Percentiles rank a stretch among this genome's conserved stretches.
Conservation (phyloP, 2,888 invertebrate species). For the Magallana nippona region DNA sequence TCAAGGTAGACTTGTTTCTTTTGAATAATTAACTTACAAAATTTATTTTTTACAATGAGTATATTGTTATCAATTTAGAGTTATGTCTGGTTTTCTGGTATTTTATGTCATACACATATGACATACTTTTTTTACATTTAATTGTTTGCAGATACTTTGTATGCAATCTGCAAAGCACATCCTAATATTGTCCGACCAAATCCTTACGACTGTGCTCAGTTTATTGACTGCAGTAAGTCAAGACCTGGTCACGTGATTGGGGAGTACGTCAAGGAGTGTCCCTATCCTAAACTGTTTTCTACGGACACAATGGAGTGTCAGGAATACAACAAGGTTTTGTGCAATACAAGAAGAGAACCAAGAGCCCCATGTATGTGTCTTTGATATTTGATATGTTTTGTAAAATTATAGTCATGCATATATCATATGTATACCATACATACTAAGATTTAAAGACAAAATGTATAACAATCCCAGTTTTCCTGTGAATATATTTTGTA, state of each 20-base stretch:
- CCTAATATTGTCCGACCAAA: constrained; percentile 57
- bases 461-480: too few relatives aligned
- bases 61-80: too few relatives aligned
- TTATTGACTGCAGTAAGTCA: constrained; percentile 59
- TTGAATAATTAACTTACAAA: too few relatives aligned
- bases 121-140: not conserved
- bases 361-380: constrained; percentile 61
- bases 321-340: constrained; percentile 54
- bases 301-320: constrained; percentile 52
- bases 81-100: too few relatives aligned
- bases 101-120: too few relatives aligned
- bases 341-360: constrained; percentile 58
- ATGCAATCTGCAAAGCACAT: constrained; percentile 51
- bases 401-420: too few relatives aligned
- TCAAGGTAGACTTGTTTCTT: constrained; percentile 17
- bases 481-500: too few relatives aligned
- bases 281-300: constrained; percentile 61
- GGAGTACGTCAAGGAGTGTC: constrained; percentile 59
- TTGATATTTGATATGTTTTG: not conserved
- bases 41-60: too few relatives aligned
- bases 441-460: too few relatives aligned
- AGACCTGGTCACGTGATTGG: constrained; percentile 55
- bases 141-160: constrained; percentile 36
- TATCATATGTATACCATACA: too few relatives aligned
- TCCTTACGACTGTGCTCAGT: constrained; percentile 61